Percentiles rank a stretch among this genome's conserved stretches.
Conservation (phyloP, 1,140 invertebrate species). For the Gonatopus flavifemur region DNA sequence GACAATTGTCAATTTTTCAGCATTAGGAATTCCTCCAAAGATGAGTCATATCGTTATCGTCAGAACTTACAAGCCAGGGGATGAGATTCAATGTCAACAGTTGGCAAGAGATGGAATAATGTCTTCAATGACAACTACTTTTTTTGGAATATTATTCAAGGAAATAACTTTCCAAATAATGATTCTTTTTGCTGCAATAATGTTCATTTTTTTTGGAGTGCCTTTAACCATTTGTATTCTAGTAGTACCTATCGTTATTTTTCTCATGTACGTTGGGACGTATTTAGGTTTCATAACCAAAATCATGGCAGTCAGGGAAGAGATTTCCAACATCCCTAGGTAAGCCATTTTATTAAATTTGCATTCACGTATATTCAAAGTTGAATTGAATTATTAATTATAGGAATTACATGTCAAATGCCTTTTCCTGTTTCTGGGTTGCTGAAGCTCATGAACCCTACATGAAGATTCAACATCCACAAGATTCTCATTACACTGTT, state of each 20-base stretch:
- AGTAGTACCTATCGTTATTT: slow-evolving; percentile 53
- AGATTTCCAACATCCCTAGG: slow-evolving; percentile 53
- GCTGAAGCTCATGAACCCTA: slow-evolving; percentile 55
- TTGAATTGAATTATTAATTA: background rate
- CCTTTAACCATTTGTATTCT: slow-evolving; percentile 54
- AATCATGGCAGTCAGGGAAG: slow-evolving; percentile 50
- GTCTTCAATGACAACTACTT: slow-evolving; percentile 53
- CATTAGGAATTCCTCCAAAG: too few species aligned
- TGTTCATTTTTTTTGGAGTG: slow-evolving; percentile 61
- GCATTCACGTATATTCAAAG: background rate
- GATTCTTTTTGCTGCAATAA: slow-evolving; percentile 55
- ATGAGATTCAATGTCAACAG: slow-evolving; percentile 52
- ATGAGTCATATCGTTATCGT: slow-evolving; percentile 54
- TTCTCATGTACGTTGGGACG: slow-evolving; percentile 52
- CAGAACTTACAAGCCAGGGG: slow-evolving; percentile 52
- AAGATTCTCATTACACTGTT: slow-evolving; percentile 42
- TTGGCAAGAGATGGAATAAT: slow-evolving; percentile 53
- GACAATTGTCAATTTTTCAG: too few species aligned
- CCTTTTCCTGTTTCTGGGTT: slow-evolving; percentile 59
- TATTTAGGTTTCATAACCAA: slow-evolving; percentile 52
- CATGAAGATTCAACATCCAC: slow-evolving; percentile 30
- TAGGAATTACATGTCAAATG: slow-evolving; percentile 56
- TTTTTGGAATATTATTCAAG: slow-evolving; percentile 51
- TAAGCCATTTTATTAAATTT: slow-evolving; percentile 16
- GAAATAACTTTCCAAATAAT: slow-evolving; percentile 59